These are phyloP conservation scores for Tetragnatha versicolor DNA, from an alignment of 1,140 invertebrate species.

Conservation along the genomic window DNA sequence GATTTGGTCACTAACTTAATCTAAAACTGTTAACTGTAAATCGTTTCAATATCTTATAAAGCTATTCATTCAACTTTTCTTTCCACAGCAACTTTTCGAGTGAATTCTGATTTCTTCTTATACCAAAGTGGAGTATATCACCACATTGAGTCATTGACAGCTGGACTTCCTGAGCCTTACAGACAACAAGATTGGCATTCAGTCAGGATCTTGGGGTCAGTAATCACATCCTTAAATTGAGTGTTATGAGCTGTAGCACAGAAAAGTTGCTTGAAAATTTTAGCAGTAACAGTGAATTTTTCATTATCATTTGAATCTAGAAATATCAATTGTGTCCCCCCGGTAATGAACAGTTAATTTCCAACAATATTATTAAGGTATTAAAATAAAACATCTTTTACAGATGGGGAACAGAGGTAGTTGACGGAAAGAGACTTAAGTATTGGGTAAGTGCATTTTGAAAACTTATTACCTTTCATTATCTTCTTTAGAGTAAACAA, in stretches of 20 bases:
- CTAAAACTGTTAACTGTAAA: no score
- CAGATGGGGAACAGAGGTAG: constrained; percentile 78
- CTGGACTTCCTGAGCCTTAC: constrained; percentile 60
- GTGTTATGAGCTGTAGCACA: background rate
- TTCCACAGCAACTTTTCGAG: constrained; percentile 81
- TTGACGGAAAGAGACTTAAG: constrained; percentile 67
- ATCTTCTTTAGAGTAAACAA: background rate
- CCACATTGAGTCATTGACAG: constrained; percentile 69
- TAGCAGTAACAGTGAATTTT: background rate
- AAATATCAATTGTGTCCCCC: no score
- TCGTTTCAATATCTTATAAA: no score
- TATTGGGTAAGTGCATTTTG: constrained; percentile 79
- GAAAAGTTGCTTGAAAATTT: background rate
- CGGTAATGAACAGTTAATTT: no score
- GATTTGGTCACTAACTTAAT: no score
- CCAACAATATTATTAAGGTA: no score
- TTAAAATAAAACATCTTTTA: background rate
- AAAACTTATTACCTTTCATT: background rate
- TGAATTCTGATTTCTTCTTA: constrained; percentile 89
- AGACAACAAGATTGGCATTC: constrained; percentile 81
- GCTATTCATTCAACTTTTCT: constrained; percentile 21
- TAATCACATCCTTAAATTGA: background rate
- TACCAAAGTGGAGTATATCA: constrained; percentile 85
- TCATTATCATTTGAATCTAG: background rate
- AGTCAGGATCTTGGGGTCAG: constrained; percentile 81